These are phyloP conservation scores for Aradus depressus DNA, from an alignment of 2,888 invertebrate genomes.

Conservation along the genomic window DNA sequence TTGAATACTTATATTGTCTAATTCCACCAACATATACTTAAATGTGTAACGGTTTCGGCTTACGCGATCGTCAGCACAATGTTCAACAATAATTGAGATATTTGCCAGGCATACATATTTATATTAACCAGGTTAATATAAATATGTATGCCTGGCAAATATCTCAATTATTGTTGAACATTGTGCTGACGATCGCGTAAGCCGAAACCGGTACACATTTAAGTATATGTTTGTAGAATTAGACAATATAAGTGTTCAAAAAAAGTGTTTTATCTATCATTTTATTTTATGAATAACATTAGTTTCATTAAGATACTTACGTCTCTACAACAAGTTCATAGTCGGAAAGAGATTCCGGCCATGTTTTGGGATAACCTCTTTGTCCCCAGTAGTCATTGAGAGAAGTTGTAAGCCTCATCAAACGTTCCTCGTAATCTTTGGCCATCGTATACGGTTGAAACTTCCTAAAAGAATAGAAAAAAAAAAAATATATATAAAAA, in stretches of 20 bases:
- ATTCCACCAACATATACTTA: too few species aligned
- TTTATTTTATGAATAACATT: neutral
- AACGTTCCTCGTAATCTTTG: slow-evolving; percentile 69
- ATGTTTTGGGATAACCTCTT: slow-evolving; percentile 54
- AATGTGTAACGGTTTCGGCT: too few species aligned
- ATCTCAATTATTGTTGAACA: neutral
- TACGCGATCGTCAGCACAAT: too few species aligned
- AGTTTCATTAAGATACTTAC: slow-evolving; percentile 44
- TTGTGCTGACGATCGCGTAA: neutral
- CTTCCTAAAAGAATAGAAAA: slow-evolving; percentile 45
- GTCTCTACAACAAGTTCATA: slow-evolving; percentile 81
- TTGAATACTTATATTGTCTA: too few species aligned
- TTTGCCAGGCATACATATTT: too few species aligned
- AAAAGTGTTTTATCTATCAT: neutral
- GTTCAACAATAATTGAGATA: too few species aligned
- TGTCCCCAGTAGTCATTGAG: slow-evolving; percentile 62
- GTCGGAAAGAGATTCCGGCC: slow-evolving; percentile 60
- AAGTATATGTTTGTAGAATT: neutral
- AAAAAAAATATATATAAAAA: too few species aligned
- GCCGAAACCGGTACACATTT: neutral
- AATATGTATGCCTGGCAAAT: too few species aligned
- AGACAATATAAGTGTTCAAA: neutral
- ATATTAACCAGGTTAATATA: too few species aligned
- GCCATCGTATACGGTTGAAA: slow-evolving; percentile 86
- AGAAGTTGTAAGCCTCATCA: slow-evolving; percentile 73